Evolutionary conservation across 2,797 vertebrate species (phyloP), one percentile per base, ranked within the genome.

Genomic region (Halcyon leucocephala): DNA sequence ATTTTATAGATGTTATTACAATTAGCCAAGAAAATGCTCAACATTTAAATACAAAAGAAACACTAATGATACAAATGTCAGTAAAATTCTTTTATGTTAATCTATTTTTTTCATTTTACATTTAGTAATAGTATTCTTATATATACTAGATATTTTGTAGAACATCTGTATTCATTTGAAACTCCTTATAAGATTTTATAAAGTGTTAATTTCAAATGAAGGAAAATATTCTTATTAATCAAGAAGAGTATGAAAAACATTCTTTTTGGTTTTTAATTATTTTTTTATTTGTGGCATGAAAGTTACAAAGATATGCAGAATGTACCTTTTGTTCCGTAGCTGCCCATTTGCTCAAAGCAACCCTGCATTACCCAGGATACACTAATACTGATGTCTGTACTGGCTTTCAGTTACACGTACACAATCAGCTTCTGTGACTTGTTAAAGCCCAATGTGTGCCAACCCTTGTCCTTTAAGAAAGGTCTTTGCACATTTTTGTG

Each of bases 231-330:
- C 8, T 9, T 69, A 60, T 61, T 39, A 35, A 79, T 33, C 21
- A 90, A 51, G 74, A 82, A 28, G 4, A 51, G 12, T 39, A 42
- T 35, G 1, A 24, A 52, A 62, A 77, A 4, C 2, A 0, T 41
- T 21, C 20, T 46, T 46, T 46, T 46, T 6, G 1, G 12, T 22
- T 46, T 21, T 22, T 20, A 19, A 17, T 60, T 2, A 0, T 1
- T 22, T 78, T 70, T 64, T 65, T 1, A 4, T 74, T 72, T 72
- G 41, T 48, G 49, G 9, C 16, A 9, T 51, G 42, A 54, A 79
- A 51, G 22, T 15, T 62, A 42, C 33, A 52, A 60, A 51, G 24
- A 33, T 0, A 0, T 58, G 19, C 11, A 82, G 58, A 21, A 44
- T 21, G 19, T 44, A 24, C 11, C 18, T 89, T 69, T 51, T 91